Conservation (phyloP, 2,888 invertebrate genomes). For the Schizaphis graminum region DNA sequence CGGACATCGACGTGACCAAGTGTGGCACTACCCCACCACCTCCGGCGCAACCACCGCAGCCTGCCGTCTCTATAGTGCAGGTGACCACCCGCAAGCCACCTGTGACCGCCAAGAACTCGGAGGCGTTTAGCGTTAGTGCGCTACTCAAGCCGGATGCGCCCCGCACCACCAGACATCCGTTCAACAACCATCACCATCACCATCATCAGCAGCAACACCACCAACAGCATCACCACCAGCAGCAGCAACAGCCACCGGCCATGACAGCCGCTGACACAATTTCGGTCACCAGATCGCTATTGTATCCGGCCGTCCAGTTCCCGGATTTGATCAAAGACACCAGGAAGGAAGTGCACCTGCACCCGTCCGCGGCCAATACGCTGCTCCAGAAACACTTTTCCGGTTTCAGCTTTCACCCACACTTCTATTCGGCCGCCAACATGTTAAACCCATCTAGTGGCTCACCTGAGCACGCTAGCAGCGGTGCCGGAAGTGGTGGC, state of each 20-base stretch:
- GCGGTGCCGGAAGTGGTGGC: background rate
- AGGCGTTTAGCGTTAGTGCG: conserved; percentile 87
- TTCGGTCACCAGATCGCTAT: conserved; percentile 75
- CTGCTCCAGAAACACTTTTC: conserved; percentile 72
- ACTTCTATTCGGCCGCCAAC: conserved; percentile 62
- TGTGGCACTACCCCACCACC: conserved; percentile 71
- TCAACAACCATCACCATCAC: conserved; percentile 13
- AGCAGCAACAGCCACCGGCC: conserved; percentile 69
- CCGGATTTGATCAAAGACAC: conserved; percentile 73
- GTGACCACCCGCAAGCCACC: conserved; percentile 60
- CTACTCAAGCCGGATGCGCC: conserved; percentile 83
- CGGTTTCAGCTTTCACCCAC: conserved; percentile 74
- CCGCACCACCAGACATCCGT: conserved; percentile 69
- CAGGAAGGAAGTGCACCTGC: conserved; percentile 58
- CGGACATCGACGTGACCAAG: conserved; percentile 74
- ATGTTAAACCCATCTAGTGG: conserved; percentile 18
- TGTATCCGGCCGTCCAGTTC: conserved; percentile 77
- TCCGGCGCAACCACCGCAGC: conserved; percentile 71
- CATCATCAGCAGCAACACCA: conserved; percentile 66
- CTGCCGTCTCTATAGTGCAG: background rate
- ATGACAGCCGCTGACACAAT: conserved; percentile 72
- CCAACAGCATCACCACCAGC: conserved; percentile 69
- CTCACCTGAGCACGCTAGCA: conserved; percentile 25
- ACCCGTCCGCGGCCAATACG: conserved; percentile 68
- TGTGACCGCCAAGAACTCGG: conserved; percentile 77